phyloP scores from a whole-genome alignment of 2,797 vertebrate genomes.

The Nyctalus aviator region DNA sequence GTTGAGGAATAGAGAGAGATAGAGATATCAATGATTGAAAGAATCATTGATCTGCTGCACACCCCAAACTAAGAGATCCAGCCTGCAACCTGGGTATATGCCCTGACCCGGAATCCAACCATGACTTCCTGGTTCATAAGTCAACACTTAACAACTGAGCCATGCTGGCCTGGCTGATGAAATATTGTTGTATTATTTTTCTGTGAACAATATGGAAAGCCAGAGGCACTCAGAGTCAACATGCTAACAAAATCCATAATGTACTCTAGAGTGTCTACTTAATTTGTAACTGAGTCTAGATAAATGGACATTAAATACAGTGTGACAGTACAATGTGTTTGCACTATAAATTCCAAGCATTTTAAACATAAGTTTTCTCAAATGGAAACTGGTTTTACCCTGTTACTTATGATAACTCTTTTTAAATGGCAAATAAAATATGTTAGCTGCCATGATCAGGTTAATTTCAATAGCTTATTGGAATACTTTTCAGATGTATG shows the following conservation, averaged over 20 bases:
- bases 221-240: background rate
- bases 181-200: background rate
- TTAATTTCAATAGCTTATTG: slow-evolving; percentile 66
- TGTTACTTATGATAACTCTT: background rate
- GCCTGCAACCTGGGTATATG: too few relatives aligned
- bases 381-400: background rate
- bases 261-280: background rate
- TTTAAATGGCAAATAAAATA: slow-evolving; percentile 54
- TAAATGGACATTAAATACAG: background rate
- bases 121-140: too few relatives aligned
- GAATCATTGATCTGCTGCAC: too few relatives aligned
- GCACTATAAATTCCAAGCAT: slow-evolving; percentile 9
- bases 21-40: too few relatives aligned
- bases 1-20: too few relatives aligned
- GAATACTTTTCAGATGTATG: slow-evolving; percentile 39
- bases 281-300: background rate
- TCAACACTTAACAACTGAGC: too few relatives aligned
- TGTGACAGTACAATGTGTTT: background rate
- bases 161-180: too few relatives aligned
- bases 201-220: background rate
- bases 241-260: background rate
- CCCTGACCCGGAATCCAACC: too few relatives aligned
- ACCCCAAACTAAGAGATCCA: too few relatives aligned
- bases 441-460: slow-evolving; percentile 15
- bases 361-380: slow-evolving; percentile 50